Percentiles rank a stretch among this genome's conserved stretches.
These are phyloP conservation scores for Heterodera schachtii DNA, from an alignment of 1,140 invertebrate genomes.

Conservation along the genomic window DNA sequence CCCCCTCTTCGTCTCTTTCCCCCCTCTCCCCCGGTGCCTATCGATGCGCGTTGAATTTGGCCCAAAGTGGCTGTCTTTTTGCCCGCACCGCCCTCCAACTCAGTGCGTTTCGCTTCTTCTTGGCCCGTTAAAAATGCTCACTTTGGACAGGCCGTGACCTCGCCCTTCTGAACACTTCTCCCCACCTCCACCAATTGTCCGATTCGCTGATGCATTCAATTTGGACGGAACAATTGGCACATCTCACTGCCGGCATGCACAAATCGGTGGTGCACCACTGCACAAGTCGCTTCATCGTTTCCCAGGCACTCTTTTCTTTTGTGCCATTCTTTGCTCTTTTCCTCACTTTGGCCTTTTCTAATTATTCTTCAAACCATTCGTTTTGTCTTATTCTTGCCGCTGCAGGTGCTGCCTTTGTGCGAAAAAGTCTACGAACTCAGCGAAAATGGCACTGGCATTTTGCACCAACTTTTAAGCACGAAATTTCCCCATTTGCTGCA, in stretches of 20 bases:
- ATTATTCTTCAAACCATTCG: no score
- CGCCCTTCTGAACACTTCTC: constrained; percentile 33
- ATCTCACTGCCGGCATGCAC: constrained; percentile 29
- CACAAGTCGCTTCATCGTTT: constrained; percentile 49
- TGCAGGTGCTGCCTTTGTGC: constrained; percentile 46
- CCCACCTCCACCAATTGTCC: constrained; percentile 41
- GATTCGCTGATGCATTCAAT: constrained; percentile 41
- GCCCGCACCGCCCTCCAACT: constrained; percentile 41
- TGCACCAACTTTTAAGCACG: constrained; percentile 30
- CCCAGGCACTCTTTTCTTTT: constrained; percentile 42
- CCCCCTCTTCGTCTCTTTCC: not conserved
- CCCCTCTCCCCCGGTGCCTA: not conserved
- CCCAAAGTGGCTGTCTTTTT: constrained; percentile 52
- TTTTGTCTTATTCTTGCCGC: no score
- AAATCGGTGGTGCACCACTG: constrained; percentile 36
- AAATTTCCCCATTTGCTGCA: constrained; percentile 37
- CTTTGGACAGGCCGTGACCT: constrained; percentile 31
- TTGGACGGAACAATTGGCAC: constrained; percentile 40
- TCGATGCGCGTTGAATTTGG: constrained; percentile 39
- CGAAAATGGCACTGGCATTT: constrained; percentile 16
- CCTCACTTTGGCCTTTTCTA: no score
- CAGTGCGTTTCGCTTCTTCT: constrained; percentile 10
- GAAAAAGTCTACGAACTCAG: constrained; percentile 35
- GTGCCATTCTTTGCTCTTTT: no score
- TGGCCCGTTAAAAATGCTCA: constrained; percentile 11